Conservation (phyloP, 2,888 invertebrate genomes). For the Taenaris catops region DNA sequence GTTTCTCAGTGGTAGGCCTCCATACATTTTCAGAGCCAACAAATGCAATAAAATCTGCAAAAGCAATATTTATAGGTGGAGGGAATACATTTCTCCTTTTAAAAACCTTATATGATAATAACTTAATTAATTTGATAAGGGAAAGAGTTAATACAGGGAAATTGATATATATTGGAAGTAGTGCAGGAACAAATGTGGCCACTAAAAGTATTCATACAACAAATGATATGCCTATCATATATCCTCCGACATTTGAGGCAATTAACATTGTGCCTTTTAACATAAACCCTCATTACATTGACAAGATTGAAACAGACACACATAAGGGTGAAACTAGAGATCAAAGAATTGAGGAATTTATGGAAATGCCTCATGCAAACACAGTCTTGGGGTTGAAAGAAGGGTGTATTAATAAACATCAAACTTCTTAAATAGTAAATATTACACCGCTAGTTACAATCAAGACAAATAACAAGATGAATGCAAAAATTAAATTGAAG, state of each 20-base stretch:
- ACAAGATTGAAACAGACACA: slow-evolving; percentile 77
- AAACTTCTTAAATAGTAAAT: too few relatives aligned
- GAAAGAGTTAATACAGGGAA: slow-evolving; percentile 82
- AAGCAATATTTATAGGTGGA: slow-evolving; percentile 89
- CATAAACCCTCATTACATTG: slow-evolving; percentile 92
- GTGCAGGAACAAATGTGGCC: slow-evolving; percentile 92
- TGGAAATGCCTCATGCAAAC: slow-evolving; percentile 77
- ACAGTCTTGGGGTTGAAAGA: slow-evolving; percentile 86
- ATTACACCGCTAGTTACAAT: too few relatives aligned
- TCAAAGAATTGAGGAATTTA: slow-evolving; percentile 84
- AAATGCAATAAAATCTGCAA: slow-evolving; percentile 78
- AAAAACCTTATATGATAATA: slow-evolving; percentile 83
- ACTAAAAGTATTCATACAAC: slow-evolving; percentile 90
- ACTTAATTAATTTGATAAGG: slow-evolving; percentile 82
- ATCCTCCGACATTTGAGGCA: slow-evolving; percentile 86
- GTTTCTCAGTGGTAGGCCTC: slow-evolving; percentile 82
- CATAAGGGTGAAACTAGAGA: slow-evolving; percentile 91
- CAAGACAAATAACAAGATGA: too few relatives aligned
- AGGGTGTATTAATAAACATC: slow-evolving; percentile 84
- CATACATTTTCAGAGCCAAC: slow-evolving; percentile 80
- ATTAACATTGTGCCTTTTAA: slow-evolving; percentile 88
- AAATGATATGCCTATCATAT: slow-evolving; percentile 94
- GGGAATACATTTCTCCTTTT: slow-evolving; percentile 90
- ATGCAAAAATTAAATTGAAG: too few relatives aligned
- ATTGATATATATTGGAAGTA: slow-evolving; percentile 87